A percentile compares a stretch with the other conserved stretches of the same genome.
Conservation (phyloP, 2,797 vertebrate genomes). For the Aplochiton taeniatus region DNA sequence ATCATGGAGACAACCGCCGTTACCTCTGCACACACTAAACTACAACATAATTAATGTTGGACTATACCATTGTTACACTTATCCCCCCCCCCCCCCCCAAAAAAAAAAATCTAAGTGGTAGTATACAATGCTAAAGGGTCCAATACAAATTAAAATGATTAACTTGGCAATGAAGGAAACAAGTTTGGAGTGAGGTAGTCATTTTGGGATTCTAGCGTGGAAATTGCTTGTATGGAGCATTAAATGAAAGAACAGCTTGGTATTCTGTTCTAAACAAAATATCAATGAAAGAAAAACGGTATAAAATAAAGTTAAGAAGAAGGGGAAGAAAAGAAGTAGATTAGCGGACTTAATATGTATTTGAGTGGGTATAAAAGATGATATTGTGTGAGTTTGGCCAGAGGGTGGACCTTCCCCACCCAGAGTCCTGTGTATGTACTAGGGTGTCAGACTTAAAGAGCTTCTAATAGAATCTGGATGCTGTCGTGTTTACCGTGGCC, state of each 20-base stretch:
- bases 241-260: conserved; percentile 9
- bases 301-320: conserved; percentile 11
- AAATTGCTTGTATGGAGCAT: not conserved
- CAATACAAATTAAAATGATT: too few species aligned
- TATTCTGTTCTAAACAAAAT: not conserved
- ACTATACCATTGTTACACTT: too few species aligned
- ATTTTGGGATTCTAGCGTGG: not conserved
- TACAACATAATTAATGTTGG: too few species aligned
- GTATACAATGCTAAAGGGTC: too few species aligned
- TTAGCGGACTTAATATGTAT: conserved; percentile 60
- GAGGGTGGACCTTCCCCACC: conserved; percentile 67
- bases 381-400: conserved; percentile 65
- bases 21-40: too few species aligned
- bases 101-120: too few species aligned
- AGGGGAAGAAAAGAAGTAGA: conserved; percentile 24
- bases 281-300: not conserved
- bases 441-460: conserved; percentile 82
- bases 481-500: conserved; percentile 80
- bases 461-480: conserved; percentile 84
- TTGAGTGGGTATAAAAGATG: conserved; percentile 61
- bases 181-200: not conserved
- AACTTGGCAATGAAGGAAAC: not conserved
- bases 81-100: too few species aligned
- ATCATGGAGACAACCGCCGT: too few species aligned
- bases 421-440: conserved; percentile 65